Percentiles rank a stretch among this genome's conserved stretches.
Conservation (phyloP, 1,140 invertebrate species). For the Caenorhabditis briggsae region DNA sequence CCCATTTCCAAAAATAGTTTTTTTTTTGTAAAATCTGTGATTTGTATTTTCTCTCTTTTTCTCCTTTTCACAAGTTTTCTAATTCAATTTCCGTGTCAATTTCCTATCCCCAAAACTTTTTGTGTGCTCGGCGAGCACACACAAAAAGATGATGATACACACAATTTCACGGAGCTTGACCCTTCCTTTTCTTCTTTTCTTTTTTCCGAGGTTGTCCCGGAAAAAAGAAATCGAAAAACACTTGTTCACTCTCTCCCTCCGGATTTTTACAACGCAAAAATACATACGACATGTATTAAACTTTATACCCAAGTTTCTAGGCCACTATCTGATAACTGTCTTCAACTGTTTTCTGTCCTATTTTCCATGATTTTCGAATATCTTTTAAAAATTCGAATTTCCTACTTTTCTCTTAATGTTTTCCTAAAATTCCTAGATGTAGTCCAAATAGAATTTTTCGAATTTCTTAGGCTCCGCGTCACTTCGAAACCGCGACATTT, state of each 20-base stretch:
- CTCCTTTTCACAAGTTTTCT: not conserved
- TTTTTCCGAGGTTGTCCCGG: not conserved
- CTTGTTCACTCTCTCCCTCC: conserved; percentile 3
- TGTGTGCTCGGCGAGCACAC: not conserved
- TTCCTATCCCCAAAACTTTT: not conserved
- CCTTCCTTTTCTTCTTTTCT: conserved; percentile 10
- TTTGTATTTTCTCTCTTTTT: not conserved
- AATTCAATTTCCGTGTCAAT: conserved; percentile 11
- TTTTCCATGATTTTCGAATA: too few species aligned
- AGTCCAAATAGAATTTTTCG: too few species aligned
- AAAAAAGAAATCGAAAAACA: conserved; percentile 16
- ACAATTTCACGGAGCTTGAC: conserved; percentile 45
- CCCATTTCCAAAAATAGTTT: not conserved
- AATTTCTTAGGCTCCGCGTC: too few species aligned
- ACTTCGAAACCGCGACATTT: too few species aligned
- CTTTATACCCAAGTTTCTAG: too few species aligned
- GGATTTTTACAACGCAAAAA: not conserved
- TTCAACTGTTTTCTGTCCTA: too few species aligned
- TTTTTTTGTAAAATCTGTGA: too few species aligned
- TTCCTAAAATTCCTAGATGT: too few species aligned
- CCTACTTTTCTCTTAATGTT: too few species aligned
- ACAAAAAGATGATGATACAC: not conserved
- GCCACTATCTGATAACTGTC: too few species aligned
- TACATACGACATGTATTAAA: too few species aligned
- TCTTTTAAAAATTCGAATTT: too few species aligned